Evolutionary conservation across 2,888 invertebrate genomes (phyloP).

Genomic region (Acrobasis consociella): DNA sequence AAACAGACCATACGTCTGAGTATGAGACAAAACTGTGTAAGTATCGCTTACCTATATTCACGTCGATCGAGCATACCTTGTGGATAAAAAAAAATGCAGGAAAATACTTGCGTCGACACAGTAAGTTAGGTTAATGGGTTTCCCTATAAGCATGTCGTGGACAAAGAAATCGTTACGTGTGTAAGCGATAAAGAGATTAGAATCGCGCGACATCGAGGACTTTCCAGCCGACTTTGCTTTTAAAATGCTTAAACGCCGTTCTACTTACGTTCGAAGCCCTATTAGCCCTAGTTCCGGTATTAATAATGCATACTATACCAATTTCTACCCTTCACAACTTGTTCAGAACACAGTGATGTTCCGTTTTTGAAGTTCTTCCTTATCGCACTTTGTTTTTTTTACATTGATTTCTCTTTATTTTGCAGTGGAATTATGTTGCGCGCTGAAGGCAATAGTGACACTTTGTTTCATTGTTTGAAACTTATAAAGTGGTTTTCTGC

Average conservation of each 20-base stretch:
- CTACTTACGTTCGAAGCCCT: background rate
- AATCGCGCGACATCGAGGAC: background rate
- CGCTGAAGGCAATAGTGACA: slow-evolving; percentile 11
- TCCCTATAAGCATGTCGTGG: slow-evolving; percentile 5
- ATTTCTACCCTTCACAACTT: too few species aligned
- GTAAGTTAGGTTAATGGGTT: background rate
- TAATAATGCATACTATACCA: background rate
- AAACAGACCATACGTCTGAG: too few species aligned
- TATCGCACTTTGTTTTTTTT: too few species aligned
- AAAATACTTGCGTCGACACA: background rate
- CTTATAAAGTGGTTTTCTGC: slow-evolving; percentile 35
- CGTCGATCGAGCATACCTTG: background rate
- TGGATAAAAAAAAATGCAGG: background rate
- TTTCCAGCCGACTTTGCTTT: background rate
- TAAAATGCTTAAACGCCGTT: background rate
- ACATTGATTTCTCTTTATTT: too few species aligned
- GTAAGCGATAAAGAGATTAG: slow-evolving; percentile 10
- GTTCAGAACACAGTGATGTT: too few species aligned
- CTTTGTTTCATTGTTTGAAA: slow-evolving; percentile 29
- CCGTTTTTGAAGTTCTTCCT: too few species aligned
- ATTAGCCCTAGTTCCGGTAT: background rate
- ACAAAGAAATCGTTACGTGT: slow-evolving; percentile 14
- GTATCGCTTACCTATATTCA: background rate
- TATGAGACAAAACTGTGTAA: too few species aligned
- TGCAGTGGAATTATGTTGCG: background rate